Evolutionary conservation across 1,140 invertebrate species (phyloP), one percentile per base, ranked within the genome.

Genomic region (Pissodes strobi): DNA sequence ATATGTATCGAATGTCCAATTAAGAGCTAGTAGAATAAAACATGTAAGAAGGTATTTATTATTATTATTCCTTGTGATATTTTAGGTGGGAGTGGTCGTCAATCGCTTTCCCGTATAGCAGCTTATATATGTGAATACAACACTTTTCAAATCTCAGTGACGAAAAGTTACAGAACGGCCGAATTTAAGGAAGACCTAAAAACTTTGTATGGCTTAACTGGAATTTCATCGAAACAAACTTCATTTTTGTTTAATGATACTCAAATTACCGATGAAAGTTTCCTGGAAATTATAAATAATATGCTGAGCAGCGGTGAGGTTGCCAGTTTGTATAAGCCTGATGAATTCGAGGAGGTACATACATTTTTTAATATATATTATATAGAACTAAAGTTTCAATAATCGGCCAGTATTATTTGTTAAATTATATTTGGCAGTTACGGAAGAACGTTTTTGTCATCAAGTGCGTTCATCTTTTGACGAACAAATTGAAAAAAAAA

Each of bases 181-280:
- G 92, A 94, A 72, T 94, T 95, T 76, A 84, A 87, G 64, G 90
- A 93, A 76, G 92, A 95, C 77, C 70, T 94, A 25, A 94, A 94
- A 82, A 83, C 79, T 8, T 76, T 94, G 9, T 94, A 93, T 74
- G 82, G 78, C 15, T 74, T 81, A 45, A 85, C 87, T 9, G 91
- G 91, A 3, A 86, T 93, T 15, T 87, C 91, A 64, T 84, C 87
- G 46, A 90, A 89, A 75, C 80, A 85, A 37, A 88, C 87, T 0
- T 85, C 87, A 21, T 94, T 94, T 79, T 82, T 94, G 19, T 93
- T 94, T 79, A 88, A 86, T 77, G 91, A 93, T 76, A 90, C 88
- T 9, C 91, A 91, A 75, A 88, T 93, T 46, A 86, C 85, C 0
- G 88, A 92, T 23, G 89, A 93, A 73, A 83, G 86, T 34, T 94